These are phyloP conservation scores for Geopemphigus sp. DNA, from an alignment of 1,140 invertebrate genomes.

Conservation along the genomic window DNA sequence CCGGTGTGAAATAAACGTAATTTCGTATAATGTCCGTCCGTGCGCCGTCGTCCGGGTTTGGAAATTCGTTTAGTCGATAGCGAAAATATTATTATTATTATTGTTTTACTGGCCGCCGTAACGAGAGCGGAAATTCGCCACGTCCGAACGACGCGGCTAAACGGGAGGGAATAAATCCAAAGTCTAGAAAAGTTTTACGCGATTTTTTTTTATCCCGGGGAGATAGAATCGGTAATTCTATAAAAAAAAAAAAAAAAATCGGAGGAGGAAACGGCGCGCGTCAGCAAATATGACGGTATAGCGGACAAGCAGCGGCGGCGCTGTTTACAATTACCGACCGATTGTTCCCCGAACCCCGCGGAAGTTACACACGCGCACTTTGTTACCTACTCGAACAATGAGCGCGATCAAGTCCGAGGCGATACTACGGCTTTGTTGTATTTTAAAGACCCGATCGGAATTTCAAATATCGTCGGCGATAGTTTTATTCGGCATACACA, in stretches of 20 bases:
- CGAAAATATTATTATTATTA: no score
- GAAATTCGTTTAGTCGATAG: no score
- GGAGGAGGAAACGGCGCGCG: not conserved
- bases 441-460: slow-evolving; percentile 24
- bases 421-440: not conserved
- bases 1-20: no score
- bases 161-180: not conserved
- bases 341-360: not conserved
- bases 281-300: not conserved
- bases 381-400: not conserved
- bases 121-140: not conserved
- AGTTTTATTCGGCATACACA: slow-evolving; percentile 17
- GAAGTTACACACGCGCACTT: no score
- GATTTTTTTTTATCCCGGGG: not conserved
- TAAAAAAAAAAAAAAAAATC: not conserved
- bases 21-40: no score
- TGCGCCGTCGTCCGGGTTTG: no score
- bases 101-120: no score
- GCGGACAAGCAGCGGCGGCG: no score
- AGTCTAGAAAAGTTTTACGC: not conserved
- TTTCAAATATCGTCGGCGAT: slow-evolving; percentile 13
- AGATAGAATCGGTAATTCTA: not conserved
- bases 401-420: not conserved
- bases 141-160: not conserved
- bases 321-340: slow-evolving; percentile 16